Conservation (phyloP, 2,888 invertebrate genomes). For the Drosophila nr. medialis region DNA sequence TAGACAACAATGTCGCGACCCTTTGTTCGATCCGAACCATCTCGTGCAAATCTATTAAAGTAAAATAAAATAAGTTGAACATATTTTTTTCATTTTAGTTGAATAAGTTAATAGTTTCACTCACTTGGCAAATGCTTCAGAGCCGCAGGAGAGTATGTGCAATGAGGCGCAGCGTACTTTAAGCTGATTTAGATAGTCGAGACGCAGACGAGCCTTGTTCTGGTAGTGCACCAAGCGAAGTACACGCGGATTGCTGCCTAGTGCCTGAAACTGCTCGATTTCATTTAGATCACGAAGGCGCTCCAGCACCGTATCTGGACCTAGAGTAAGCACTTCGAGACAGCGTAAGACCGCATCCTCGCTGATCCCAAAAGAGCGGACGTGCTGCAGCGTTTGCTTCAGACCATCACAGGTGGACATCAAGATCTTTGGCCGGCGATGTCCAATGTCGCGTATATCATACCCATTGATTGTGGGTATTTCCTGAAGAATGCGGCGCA, state of each 20-base stretch:
- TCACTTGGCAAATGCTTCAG: slow-evolving; percentile 84
- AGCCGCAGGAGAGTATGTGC: slow-evolving; percentile 84
- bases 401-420: slow-evolving; percentile 87
- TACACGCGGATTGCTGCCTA: slow-evolving; percentile 87
- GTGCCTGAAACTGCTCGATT: slow-evolving; percentile 87
- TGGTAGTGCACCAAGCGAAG: slow-evolving; percentile 85
- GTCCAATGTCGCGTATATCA: slow-evolving; percentile 86
- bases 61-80: not conserved
- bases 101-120: slow-evolving; percentile 22
- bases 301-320: slow-evolving; percentile 86
- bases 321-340: slow-evolving; percentile 87
- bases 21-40: slow-evolving; percentile 86
- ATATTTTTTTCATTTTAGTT: not conserved
- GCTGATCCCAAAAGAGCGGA: slow-evolving; percentile 87
- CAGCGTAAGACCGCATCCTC: slow-evolving; percentile 86
- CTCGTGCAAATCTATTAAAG: slow-evolving; percentile 85
- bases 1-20: slow-evolving; percentile 85
- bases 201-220: slow-evolving; percentile 85
- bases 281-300: slow-evolving; percentile 86
- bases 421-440: slow-evolving; percentile 87
- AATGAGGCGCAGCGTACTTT: slow-evolving; percentile 86
- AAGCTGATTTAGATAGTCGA: slow-evolving; percentile 86
- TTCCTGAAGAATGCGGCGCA: slow-evolving; percentile 86
- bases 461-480: slow-evolving; percentile 86
- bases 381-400: slow-evolving; percentile 86